A percentile compares a stretch with the other conserved stretches of the same genome.
phyloP scores from a whole-genome alignment of 2,113 vertebrate genomes.

The Marcusenius ussheri region DNA sequence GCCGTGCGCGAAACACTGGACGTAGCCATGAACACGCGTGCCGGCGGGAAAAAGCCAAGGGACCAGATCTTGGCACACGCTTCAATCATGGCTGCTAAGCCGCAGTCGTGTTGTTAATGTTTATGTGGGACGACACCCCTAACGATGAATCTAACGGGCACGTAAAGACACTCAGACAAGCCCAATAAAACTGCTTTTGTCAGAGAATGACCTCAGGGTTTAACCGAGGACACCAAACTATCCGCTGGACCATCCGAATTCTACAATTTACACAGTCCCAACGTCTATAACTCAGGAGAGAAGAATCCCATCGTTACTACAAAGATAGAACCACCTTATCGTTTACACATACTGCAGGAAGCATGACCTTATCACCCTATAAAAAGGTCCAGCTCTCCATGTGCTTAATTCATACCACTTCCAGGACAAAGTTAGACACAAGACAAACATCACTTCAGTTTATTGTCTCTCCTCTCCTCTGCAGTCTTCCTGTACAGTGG shows the following conservation, averaged over 20 bases:
- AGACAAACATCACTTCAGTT: background rate
- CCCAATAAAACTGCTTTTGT: background rate
- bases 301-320: background rate
- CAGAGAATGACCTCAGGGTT: background rate
- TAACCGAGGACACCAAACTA: background rate
- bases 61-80: background rate
- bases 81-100: background rate
- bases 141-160: background rate
- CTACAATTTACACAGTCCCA: background rate
- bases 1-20: background rate
- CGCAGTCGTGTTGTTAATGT: background rate
- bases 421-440: background rate
- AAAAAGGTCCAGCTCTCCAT: background rate
- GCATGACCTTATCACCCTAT: background rate
- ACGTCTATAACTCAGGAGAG: background rate
- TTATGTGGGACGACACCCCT: background rate
- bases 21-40: background rate
- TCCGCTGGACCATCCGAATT: background rate
- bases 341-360: background rate
- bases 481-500: background rate
- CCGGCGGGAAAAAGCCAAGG: background rate
- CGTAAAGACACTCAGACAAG: background rate
- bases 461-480: background rate
- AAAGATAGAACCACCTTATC: background rate
- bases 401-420: background rate